Evolutionary conservation across 2,797 vertebrate species (phyloP).

Genomic region (Psittacula echo): DNA sequence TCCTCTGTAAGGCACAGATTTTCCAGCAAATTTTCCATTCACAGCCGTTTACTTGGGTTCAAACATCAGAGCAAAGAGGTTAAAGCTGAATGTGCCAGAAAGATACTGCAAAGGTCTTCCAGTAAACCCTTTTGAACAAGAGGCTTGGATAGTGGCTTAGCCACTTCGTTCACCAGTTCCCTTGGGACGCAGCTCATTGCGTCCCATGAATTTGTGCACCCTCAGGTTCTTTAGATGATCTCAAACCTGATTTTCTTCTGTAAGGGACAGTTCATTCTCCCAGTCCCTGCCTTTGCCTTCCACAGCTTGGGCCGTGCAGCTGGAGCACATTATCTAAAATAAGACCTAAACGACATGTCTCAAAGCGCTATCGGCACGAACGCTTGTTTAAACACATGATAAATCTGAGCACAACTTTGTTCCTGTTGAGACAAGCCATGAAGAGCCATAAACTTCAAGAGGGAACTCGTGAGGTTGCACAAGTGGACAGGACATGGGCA

Average conservation of each 20-base stretch:
- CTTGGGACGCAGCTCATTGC: background rate
- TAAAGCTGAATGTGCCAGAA: fast-evolving
- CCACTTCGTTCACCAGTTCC: background rate
- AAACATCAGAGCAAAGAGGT: background rate
- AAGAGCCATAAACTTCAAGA: background rate
- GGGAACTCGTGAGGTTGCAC: background rate
- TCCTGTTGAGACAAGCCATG: slow-evolving; percentile 26
- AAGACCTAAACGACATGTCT: background rate
- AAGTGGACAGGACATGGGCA: background rate
- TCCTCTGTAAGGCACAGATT: background rate
- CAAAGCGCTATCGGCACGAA: background rate
- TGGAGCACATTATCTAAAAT: background rate
- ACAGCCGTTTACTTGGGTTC: background rate
- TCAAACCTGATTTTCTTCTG: background rate
- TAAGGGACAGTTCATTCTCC: background rate
- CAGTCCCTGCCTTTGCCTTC: background rate
- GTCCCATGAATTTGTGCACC: background rate
- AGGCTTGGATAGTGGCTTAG: background rate
- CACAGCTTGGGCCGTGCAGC: background rate
- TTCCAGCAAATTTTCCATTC: background rate
- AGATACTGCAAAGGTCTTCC: fast-evolving
- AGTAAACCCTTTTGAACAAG: background rate
- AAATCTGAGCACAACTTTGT: slow-evolving; percentile 6
- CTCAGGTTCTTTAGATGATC: background rate
- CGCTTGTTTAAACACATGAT: background rate